Conservation (phyloP, 2,797 vertebrate genomes). For the Myripristis jacobus region DNA sequence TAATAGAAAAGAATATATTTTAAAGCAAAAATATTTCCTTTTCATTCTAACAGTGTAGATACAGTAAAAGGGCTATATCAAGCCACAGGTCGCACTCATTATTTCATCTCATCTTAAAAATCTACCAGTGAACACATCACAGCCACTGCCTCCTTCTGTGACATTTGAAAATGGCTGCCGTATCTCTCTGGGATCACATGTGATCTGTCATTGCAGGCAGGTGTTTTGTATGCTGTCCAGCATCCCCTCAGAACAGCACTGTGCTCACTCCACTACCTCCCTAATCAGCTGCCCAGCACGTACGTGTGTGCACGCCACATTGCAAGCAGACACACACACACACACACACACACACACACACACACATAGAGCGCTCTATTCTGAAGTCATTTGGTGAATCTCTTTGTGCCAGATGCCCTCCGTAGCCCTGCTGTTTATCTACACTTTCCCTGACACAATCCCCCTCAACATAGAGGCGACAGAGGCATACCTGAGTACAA, state of each 20-base stretch:
- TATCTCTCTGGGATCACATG: conserved; percentile 72
- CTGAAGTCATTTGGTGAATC: conserved; percentile 44
- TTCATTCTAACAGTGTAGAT: conserved; percentile 55
- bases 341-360: conserved; percentile 1
- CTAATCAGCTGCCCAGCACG: conserved; percentile 17
- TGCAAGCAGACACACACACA: neutral
- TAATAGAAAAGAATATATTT: neutral
- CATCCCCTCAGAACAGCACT: conserved; percentile 66
- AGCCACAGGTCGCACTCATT: conserved; percentile 58
- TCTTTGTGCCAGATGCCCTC: conserved; percentile 53
- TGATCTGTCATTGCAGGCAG: conserved; percentile 81
- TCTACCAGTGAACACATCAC: conserved; percentile 61
- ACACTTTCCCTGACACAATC: conserved; percentile 54
- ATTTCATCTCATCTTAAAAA: conserved; percentile 66
- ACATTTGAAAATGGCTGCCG: conserved; percentile 68
- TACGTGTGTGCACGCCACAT: no score
- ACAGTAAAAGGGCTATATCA: conserved; percentile 55
- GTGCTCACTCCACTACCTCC: conserved; percentile 63
- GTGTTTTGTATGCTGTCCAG: conserved; percentile 77
- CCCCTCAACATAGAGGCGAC: conserved; percentile 39
- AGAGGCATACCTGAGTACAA: conserved; percentile 42
- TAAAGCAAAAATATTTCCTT: conserved; percentile 12
- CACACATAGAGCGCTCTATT: neutral
- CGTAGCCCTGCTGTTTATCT: conserved; percentile 61
- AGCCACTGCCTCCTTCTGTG: conserved; percentile 63